Percentiles rank a stretch among this genome's conserved stretches.
These are phyloP conservation scores for Nasonia giraulti DNA, from an alignment of 1,140 invertebrate species.

Conservation along the genomic window DNA sequence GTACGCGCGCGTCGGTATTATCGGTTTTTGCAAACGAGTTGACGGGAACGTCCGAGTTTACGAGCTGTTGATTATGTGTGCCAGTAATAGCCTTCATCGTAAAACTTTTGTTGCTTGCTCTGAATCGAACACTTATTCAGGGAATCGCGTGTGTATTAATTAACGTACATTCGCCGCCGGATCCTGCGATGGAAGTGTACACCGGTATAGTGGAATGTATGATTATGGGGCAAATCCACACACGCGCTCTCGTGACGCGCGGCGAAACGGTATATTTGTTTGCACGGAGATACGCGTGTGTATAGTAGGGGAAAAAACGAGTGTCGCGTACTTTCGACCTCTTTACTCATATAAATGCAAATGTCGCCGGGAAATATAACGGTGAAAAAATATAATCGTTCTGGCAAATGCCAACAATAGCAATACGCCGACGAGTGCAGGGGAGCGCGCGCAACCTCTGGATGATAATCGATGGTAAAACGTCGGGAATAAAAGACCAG, in stretches of 20 bases:
- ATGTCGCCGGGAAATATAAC: background rate
- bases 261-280: background rate
- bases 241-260: too few species aligned
- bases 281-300: background rate
- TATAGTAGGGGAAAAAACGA: background rate
- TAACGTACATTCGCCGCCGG: too few species aligned
- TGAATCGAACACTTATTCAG: background rate
- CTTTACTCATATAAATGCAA: slow-evolving; percentile 3
- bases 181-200: too few species aligned
- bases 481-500: slow-evolving; percentile 3
- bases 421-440: too few species aligned
- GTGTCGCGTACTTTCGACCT: background rate
- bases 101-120: background rate
- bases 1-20: background rate
- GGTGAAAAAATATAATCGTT: background rate
- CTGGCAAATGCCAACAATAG: background rate
- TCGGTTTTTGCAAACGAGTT: background rate
- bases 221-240: too few species aligned
- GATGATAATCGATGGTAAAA: background rate
- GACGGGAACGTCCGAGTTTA: background rate
- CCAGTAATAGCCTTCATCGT: background rate
- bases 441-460: too few species aligned
- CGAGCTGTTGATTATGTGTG: background rate
- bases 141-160: background rate
- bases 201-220: too few species aligned